Evolutionary conservation across 2,113 vertebrate species (phyloP).

Genomic region (Nyctibius bracteatus): DNA sequence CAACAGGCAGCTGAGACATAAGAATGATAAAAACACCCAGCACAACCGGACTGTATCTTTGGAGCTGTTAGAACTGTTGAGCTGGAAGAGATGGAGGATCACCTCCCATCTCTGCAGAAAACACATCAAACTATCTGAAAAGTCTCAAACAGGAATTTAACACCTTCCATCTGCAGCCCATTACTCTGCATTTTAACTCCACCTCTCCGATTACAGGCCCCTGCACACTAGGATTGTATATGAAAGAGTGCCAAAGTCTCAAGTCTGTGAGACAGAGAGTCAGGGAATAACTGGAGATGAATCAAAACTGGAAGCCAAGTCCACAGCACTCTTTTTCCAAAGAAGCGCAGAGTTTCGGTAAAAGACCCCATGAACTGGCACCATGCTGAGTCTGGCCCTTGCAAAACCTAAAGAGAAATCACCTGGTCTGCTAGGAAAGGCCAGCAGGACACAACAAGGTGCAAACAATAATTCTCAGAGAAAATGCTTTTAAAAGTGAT

Average conservation of each 20-base stretch:
- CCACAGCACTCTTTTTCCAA: neutral
- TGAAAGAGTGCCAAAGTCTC: neutral
- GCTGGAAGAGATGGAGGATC: neutral
- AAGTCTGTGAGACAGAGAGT: neutral
- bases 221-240: neutral
- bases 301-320: neutral
- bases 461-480: neutral
- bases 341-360: neutral
- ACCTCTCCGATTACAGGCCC: neutral
- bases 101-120: neutral
- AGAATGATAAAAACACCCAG: neutral
- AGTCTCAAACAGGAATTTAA: neutral
- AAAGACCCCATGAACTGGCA: neutral
- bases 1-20: neutral
- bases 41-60: neutral
- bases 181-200: neutral
- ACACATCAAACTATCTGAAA: neutral
- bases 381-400: neutral
- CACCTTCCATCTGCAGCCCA: slow-evolving; percentile 12
- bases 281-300: neutral
- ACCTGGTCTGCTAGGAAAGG: neutral
- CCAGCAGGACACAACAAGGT: neutral
- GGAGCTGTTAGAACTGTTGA: neutral
- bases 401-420: neutral
- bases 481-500: neutral